phyloP scores from a whole-genome alignment of 1,140 invertebrate species.

The Scaptomyza hsui region DNA sequence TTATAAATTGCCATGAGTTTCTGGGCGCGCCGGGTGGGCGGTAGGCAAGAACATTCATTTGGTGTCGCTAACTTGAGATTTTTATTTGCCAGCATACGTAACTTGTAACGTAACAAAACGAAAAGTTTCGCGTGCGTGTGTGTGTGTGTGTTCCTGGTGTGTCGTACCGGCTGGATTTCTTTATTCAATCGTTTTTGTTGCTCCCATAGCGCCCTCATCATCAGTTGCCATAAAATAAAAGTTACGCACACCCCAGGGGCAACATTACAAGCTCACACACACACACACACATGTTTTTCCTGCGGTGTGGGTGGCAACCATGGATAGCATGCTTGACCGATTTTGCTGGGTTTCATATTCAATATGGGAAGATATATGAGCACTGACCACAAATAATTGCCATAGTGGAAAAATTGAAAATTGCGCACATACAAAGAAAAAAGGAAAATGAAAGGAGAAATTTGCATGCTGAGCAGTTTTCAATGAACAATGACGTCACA shows the following conservation, averaged over 20 bases:
- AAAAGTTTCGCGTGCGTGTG: conserved; percentile 27
- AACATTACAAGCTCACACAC: conserved; percentile 53
- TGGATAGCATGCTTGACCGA: conserved; percentile 63
- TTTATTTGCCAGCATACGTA: conserved; percentile 39
- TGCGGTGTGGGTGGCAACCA: conserved; percentile 38
- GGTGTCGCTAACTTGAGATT: conserved; percentile 62
- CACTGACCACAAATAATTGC: conserved; percentile 77
- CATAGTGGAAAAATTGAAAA: conserved; percentile 61
- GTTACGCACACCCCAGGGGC: conserved; percentile 79
- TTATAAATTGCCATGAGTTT: conserved; percentile 69
- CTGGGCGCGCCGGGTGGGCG: background rate
- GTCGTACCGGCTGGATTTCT: conserved; percentile 56
- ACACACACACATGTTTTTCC: conserved; percentile 12
- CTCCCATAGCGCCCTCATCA: conserved; percentile 75
- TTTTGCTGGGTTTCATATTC: conserved; percentile 45
- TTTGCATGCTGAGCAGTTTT: conserved; percentile 78
- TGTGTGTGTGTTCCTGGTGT: conserved; percentile 10
- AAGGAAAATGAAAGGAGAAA: conserved; percentile 19
- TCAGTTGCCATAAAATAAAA: conserved; percentile 82
- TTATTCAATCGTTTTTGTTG: conserved; percentile 80
- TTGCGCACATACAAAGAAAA: conserved; percentile 44
- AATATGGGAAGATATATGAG: conserved; percentile 66
- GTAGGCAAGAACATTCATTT: conserved; percentile 27
- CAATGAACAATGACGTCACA: conserved; percentile 78
- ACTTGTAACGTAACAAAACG: conserved; percentile 4